phyloP scores from a whole-genome alignment of 1,140 invertebrate species.

The Aphidius gifuensis region DNA sequence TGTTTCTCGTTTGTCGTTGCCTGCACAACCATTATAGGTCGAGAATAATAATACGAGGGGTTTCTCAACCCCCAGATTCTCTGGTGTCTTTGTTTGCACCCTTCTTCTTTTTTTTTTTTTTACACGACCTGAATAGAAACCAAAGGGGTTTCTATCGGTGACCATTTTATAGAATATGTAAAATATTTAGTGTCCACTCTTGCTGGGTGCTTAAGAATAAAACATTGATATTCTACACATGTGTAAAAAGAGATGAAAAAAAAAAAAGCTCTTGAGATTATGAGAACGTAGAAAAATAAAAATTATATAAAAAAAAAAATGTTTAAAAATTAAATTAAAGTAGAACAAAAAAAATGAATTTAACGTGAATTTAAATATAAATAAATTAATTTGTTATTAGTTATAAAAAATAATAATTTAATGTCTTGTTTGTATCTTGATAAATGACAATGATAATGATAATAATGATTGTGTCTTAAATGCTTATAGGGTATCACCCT shows the following conservation, averaged over 20 bases:
- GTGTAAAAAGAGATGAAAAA: constrained; percentile 1
- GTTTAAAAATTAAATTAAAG: no score
- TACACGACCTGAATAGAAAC: constrained; percentile 12
- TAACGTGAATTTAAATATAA: no score
- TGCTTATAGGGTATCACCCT: no score
- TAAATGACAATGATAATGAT: no score
- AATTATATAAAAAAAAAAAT: no score
- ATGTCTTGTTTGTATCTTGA: no score
- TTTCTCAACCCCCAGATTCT: constrained; percentile 1
- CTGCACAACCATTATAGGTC: background rate
- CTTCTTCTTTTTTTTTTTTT: constrained; percentile 19
- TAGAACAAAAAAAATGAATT: no score
- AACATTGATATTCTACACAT: background rate
- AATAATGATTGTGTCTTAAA: no score
- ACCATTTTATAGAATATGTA: constrained; percentile 16
- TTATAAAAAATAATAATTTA: no score
- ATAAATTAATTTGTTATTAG: no score
- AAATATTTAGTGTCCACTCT: constrained; percentile 24
- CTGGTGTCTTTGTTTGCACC: constrained; percentile 22
- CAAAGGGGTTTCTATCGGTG: background rate
- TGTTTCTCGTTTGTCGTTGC: constrained; percentile 3
- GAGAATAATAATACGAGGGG: background rate
- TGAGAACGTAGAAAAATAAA: no score
- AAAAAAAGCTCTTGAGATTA: background rate
- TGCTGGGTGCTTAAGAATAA: background rate